Conservation (phyloP, 2,113 vertebrate species). For the Xiphophorus hellerii region DNA sequence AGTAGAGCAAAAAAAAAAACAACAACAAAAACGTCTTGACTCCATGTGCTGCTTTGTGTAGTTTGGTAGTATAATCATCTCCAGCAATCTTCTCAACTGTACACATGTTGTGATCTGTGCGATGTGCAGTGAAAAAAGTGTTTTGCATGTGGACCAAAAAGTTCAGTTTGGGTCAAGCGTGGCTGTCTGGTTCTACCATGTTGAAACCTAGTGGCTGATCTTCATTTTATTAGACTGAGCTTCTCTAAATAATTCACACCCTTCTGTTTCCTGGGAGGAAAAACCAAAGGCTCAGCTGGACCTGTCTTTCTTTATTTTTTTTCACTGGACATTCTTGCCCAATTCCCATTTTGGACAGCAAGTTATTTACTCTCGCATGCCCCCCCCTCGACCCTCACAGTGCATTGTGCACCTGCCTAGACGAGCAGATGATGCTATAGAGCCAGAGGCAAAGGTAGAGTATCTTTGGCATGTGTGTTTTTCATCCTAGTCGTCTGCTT, state of each 20-base stretch:
- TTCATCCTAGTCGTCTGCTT: conserved; percentile 22
- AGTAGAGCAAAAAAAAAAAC: not conserved
- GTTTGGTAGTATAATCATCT: not conserved
- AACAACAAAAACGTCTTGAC: not conserved
- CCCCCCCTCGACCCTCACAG: not conserved
- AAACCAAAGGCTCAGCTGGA: conserved; percentile 56
- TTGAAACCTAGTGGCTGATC: conserved; percentile 40
- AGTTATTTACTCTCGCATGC: conserved; percentile 56
- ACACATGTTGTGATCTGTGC: not conserved
- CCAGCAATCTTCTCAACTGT: not conserved
- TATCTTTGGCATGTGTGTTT: conserved; percentile 18
- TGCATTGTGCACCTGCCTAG: conserved; percentile 49
- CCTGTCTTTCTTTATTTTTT: conserved; percentile 53
- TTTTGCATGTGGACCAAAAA: conserved; percentile 18
- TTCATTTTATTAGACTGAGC: conserved; percentile 51
- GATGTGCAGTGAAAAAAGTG: not conserved
- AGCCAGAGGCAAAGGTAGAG: conserved; percentile 36
- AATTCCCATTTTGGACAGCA: conserved; percentile 43
- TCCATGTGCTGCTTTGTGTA: not conserved
- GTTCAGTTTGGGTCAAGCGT: not conserved
- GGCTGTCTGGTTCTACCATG: conserved; percentile 23
- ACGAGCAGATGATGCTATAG: conserved; percentile 49
- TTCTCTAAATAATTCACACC: conserved; percentile 65
- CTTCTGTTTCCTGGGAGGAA: conserved; percentile 44
- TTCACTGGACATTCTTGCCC: conserved; percentile 47